Conservation (phyloP, 2,888 invertebrate genomes). For the Steinernema scapterisci region DNA sequence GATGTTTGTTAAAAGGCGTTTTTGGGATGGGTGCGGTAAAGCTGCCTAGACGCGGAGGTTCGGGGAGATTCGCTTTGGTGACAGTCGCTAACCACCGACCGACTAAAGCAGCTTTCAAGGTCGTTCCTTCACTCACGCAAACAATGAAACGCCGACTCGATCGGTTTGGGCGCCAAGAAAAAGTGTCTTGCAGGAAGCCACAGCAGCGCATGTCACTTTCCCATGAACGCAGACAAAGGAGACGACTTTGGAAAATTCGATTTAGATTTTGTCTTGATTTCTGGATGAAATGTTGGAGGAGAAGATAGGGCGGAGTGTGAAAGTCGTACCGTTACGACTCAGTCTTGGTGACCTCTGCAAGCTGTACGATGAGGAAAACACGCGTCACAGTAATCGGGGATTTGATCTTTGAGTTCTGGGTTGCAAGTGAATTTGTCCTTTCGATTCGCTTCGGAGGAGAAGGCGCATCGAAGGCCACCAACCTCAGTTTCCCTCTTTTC, state of each 20-base stretch:
- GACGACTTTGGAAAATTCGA: too few species aligned
- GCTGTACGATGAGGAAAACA: too few species aligned
- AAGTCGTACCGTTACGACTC: too few species aligned
- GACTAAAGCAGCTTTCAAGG: not conserved
- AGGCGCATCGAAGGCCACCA: not conserved
- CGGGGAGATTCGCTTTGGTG: not conserved
- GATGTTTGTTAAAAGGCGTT: not conserved
- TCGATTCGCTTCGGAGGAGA: not conserved
- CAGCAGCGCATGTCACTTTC: too few species aligned
- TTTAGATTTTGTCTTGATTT: too few species aligned
- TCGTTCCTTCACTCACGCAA: not conserved
- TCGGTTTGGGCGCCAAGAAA: not conserved
- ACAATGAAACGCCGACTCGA: constrained; percentile 1
- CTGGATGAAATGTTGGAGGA: too few species aligned
- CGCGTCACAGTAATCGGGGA: not conserved
- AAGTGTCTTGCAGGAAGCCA: too few species aligned
- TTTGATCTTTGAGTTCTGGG: not conserved
- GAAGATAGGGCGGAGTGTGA: too few species aligned
- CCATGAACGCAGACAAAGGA: too few species aligned
- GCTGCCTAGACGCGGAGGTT: not conserved
- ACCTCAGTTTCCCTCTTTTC: not conserved
- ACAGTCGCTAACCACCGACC: not conserved
- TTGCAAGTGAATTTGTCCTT: too few species aligned
- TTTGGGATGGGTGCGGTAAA: not conserved
- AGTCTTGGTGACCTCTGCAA: too few species aligned